These are phyloP conservation scores for Drosophila sordidula DNA, from an alignment of 2,888 invertebrate genomes.

Conservation along the genomic window DNA sequence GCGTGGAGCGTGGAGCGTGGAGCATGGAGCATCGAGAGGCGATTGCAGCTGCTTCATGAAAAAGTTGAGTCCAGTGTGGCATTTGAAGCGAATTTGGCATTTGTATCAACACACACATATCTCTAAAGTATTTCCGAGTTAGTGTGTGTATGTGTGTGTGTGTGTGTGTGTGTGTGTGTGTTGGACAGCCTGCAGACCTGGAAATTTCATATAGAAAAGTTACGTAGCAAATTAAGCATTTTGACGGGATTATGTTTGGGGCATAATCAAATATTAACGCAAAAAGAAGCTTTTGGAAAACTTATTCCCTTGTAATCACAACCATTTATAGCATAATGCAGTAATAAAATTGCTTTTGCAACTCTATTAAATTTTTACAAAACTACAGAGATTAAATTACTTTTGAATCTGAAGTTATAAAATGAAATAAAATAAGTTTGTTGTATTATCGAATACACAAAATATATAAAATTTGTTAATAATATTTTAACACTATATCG, in stretches of 20 bases:
- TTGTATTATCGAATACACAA: too few relatives aligned
- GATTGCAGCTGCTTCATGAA: conserved; percentile 33
- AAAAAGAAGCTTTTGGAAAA: neutral
- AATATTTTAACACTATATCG: too few relatives aligned
- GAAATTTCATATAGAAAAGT: conserved; percentile 34
- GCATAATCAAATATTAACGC: neutral
- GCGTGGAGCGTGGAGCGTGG: neutral
- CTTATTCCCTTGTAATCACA: too few relatives aligned
- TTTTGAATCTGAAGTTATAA: too few relatives aligned
- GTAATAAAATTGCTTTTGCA: too few relatives aligned
- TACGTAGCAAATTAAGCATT: conserved; percentile 30
- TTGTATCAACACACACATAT: conserved; percentile 36
- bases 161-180: neutral
- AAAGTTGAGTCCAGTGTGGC: conserved; percentile 46
- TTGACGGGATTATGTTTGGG: conserved; percentile 2
- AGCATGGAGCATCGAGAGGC: neutral
- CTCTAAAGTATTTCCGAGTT: neutral
- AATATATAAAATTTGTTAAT: too few relatives aligned
- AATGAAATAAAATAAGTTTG: too few relatives aligned
- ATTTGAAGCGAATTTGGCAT: conserved; percentile 47
- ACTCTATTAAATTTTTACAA: too few relatives aligned
- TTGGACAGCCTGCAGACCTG: conserved; percentile 26
- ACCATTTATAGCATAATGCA: too few relatives aligned
- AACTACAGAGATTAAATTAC: too few relatives aligned
- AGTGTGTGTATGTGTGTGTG: conserved; percentile 4